Conservation (phyloP, 2,888 invertebrate genomes). For the Ptilodon capucinus region DNA sequence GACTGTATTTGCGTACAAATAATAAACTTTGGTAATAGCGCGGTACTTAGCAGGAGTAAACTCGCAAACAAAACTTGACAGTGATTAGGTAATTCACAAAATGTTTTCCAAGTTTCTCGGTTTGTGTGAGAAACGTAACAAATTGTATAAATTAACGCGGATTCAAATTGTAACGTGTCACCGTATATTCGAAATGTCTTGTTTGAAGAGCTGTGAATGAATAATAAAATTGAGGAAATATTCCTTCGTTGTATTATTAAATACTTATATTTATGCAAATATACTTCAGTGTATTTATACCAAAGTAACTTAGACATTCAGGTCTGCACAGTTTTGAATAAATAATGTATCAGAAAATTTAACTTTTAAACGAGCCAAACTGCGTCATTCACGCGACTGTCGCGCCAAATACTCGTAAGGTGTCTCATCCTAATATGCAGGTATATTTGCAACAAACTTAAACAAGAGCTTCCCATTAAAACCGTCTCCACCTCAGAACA, state of each 20-base stretch:
- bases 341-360: no score
- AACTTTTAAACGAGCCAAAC: background rate
- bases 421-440: background rate
- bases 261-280: background rate
- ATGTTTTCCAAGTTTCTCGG: background rate
- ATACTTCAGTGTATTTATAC: no score
- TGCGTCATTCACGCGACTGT: background rate
- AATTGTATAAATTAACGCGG: constrained; percentile 18
- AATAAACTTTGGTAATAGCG: background rate
- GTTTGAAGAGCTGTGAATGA: constrained; percentile 8
- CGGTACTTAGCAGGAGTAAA: background rate
- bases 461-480: background rate
- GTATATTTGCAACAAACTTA: constrained; percentile 3
- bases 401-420: background rate
- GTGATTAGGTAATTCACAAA: constrained; percentile 11
- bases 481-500: background rate
- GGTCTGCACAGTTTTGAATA: no score
- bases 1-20: background rate
- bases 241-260: constrained; percentile 12
- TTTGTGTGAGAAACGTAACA: constrained; percentile 6
- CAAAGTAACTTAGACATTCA: no score
- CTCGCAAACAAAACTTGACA: constrained; percentile 4
- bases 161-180: constrained; percentile 9
- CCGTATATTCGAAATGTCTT: background rate
- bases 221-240: constrained; percentile 4